Evolutionary conservation across 2,888 invertebrate species (phyloP).

Genomic region (Phytoseiulus persimilis): DNA sequence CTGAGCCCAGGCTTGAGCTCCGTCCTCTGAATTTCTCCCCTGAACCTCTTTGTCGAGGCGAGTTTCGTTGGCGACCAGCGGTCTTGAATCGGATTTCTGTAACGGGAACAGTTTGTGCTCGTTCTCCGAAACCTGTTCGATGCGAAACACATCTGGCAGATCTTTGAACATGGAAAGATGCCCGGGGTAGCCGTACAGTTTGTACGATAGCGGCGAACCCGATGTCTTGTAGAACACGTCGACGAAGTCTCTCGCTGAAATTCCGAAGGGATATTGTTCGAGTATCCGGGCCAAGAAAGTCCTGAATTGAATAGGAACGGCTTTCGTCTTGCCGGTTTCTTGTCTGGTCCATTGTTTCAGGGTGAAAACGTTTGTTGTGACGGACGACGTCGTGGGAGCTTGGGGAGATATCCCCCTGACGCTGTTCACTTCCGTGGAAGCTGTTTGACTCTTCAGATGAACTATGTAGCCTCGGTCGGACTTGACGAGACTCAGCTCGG

Average conservation of each 20-base stretch:
- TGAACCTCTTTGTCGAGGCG: neutral
- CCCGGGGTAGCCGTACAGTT: conserved; percentile 7
- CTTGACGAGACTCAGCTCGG: neutral
- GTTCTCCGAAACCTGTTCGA: neutral
- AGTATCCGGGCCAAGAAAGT: neutral
- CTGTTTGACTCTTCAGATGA: neutral
- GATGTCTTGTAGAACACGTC: conserved; percentile 12
- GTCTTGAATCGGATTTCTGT: neutral
- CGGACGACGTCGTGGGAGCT: neutral
- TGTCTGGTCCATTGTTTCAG: neutral
- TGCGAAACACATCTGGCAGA: neutral
- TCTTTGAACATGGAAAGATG: conserved; percentile 29
- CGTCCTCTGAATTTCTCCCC: neutral
- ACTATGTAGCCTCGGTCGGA: neutral
- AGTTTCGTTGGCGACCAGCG: neutral
- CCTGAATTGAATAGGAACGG: neutral
- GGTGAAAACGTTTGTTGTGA: neutral
- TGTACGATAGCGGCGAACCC: neutral
- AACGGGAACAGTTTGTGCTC: conserved; percentile 15
- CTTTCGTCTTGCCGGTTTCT: neutral
- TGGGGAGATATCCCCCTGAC: neutral
- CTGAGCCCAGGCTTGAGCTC: neutral
- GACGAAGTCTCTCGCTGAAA: conserved; percentile 14
- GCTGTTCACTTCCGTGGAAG: neutral
- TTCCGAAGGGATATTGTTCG: neutral